Evolutionary conservation across 2,888 invertebrate genomes (phyloP), one percentile per base, ranked within the genome.

Genomic region (Aquatica leii): DNA sequence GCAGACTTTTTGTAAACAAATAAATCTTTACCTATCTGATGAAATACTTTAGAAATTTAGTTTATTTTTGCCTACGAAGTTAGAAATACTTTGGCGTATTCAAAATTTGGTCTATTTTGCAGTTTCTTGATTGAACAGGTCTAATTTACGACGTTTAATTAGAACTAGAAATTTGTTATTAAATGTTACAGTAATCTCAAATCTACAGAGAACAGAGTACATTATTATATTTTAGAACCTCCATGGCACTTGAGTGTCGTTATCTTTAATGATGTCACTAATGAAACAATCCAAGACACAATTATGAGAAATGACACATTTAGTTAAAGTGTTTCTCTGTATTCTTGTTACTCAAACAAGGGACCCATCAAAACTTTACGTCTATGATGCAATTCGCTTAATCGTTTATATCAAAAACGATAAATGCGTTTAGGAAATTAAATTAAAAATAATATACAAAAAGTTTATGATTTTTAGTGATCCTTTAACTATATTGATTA

Each of bases 251-350:
- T 71, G 76, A 77, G 78, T 74, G 80, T 80, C 80, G 79, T 81
- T 81, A 80, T 80, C 79, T 80, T 81, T 81, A 81, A 81, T 79
- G 81, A 78, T 74, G 80, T 79, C 79, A 75, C 80, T 81, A 81
- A 81, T 81, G 81, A 81, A 81, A 81, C 80, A 81, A 81, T 81
- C 79, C 78, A 78, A 79, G 77, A 77, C 75, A 76, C 80, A 81
- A 81, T 81, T 81, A 81, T 80, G 81, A 81, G 80, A 79, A 76
- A 81, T 79, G 81, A 80, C 79, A 80, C 78, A 80, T 79, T 78
- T 74, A 76, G 76, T 74, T 74, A 70, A 72, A 76, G 76, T 73
- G 73, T 71, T 69, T 76, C 77, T 75, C 79, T 58, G 57, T 56
- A 60, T 58, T 54, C 56, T 59, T 52, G 46, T 57, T 56, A 46